Conservation (phyloP, 1,140 invertebrate genomes). For the Aphaenogaster ashmeadi region DNA sequence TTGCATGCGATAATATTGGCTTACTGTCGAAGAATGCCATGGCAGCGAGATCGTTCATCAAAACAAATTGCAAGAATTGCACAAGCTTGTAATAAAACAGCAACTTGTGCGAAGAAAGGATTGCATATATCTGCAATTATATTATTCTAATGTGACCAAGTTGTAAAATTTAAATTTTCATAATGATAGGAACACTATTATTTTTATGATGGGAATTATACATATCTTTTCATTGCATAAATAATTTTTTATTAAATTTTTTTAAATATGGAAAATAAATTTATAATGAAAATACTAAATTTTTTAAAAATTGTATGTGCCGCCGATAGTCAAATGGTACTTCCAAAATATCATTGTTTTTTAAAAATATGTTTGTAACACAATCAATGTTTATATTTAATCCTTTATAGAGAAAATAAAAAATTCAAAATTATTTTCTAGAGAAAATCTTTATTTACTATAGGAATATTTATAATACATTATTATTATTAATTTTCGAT, state of each 20-base stretch:
- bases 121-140: constrained; percentile 2
- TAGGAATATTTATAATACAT: background rate
- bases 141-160: background rate
- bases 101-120: constrained; percentile 19
- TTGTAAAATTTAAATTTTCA: constrained; percentile 35
- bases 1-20: constrained; percentile 13
- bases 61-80: constrained; percentile 22
- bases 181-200: background rate
- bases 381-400: background rate
- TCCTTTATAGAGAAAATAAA: background rate
- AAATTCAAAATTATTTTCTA: background rate
- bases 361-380: background rate
- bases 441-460: background rate
- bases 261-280: background rate
- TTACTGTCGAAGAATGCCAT: background rate
- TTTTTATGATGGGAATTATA: background rate
- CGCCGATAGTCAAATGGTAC: background rate
- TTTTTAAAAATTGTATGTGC: too few species aligned
- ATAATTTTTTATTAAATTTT: background rate
- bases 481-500: background rate
- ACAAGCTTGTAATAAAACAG: background rate
- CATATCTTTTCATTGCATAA: background rate
- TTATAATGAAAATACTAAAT: too few species aligned
- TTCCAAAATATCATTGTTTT: background rate
- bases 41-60: constrained; percentile 1